phyloP scores from a whole-genome alignment of 2,888 invertebrate species.

The Rhyacophila evoluta region DNA sequence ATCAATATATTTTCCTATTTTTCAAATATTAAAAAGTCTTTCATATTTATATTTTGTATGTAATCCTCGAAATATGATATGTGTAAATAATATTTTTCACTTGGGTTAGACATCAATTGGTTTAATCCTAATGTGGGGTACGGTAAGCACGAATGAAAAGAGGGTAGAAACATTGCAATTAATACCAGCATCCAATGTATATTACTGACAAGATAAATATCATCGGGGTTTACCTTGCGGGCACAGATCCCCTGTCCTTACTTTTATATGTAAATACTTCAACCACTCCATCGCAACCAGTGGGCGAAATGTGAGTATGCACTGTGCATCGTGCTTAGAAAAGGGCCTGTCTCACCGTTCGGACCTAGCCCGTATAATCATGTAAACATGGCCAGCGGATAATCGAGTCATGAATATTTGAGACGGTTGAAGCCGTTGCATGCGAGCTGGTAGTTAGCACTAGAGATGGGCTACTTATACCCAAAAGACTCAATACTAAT shows the following conservation, averaged over 20 bases:
- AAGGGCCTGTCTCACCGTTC: background rate
- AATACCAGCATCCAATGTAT: no score
- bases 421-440: background rate
- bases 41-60: no score
- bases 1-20: no score
- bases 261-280: background rate
- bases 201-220: no score
- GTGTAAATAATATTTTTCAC: no score
- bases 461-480: background rate
- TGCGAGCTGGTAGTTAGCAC: background rate
- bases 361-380: background rate
- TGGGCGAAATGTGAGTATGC: background rate
- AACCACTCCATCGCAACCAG: background rate
- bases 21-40: no score
- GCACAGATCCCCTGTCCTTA: background rate
- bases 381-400: background rate
- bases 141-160: no score
- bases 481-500: background rate
- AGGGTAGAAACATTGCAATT: no score
- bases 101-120: no score
- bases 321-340: background rate
- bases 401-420: slow-evolving; percentile 24
- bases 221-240: no score
- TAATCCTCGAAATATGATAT: no score
- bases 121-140: no score